Evolutionary conservation across 1,140 invertebrate species (phyloP).

Genomic region (Hesperophylax magnus): DNA sequence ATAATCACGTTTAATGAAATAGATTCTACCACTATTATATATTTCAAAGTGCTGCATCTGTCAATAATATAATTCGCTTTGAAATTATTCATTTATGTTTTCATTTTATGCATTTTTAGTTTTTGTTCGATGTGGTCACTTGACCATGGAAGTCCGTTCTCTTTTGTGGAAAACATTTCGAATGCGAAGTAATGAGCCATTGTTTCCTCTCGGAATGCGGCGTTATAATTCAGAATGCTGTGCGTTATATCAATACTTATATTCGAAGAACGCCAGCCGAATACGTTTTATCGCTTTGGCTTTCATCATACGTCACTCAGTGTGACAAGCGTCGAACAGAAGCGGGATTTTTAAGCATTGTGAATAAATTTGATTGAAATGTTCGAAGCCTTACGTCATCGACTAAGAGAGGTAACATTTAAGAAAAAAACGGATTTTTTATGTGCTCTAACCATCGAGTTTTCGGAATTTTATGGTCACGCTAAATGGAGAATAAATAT

Average conservation of each 20-base stretch:
- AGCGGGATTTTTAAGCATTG: neutral
- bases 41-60: no score
- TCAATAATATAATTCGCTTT: no score
- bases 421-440: conserved; percentile 4
- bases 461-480: neutral
- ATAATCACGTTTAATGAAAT: no score
- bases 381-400: conserved; percentile 1
- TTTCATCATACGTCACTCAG: conserved; percentile 2
- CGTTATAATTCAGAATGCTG: neutral
- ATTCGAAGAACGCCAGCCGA: neutral
- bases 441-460: no score
- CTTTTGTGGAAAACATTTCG: conserved; percentile 30
- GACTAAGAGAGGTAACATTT: neutral
- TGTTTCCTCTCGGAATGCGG: conserved; percentile 11
- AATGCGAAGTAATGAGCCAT: conserved; percentile 40
- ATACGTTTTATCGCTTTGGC: conserved; percentile 6
- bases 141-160: neutral
- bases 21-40: no score
- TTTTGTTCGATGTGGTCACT: neutral
- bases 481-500: conserved; percentile 25
- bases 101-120: no score
- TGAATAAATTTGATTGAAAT: conserved; percentile 29
- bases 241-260: conserved; percentile 19
- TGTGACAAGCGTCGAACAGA: conserved; percentile 1
- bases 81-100: no score